Percentiles rank a stretch among this genome's conserved stretches.
These are phyloP conservation scores for Agelaius phoeniceus DNA, from an alignment of 2,113 vertebrate genomes.

Conservation along the genomic window DNA sequence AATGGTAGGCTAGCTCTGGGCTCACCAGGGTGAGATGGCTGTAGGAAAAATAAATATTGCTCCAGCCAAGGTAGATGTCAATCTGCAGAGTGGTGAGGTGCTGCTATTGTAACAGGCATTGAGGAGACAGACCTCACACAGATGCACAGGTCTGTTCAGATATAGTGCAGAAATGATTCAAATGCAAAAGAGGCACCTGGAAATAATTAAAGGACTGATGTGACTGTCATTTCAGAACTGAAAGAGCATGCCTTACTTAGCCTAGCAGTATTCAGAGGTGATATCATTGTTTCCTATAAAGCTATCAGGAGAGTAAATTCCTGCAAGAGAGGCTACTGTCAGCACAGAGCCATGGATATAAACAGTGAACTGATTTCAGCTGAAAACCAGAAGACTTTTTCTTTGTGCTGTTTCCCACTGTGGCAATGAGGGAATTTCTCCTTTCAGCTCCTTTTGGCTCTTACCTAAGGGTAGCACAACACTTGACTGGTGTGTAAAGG, in stretches of 20 bases:
- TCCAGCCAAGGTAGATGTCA: not conserved
- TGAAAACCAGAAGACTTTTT: not conserved
- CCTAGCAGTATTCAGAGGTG: slow-evolving; percentile 17
- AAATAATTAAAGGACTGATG: not conserved
- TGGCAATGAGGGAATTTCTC: not conserved
- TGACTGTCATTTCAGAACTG: not conserved
- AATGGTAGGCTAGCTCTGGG: not conserved
- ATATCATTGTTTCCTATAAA: slow-evolving; percentile 33
- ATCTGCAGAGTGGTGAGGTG: not conserved
- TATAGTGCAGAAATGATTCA: not conserved
- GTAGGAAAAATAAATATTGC: not conserved
- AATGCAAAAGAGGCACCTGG: not conserved
- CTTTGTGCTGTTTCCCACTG: not conserved
- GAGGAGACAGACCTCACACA: not conserved
- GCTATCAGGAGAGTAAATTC: not conserved
- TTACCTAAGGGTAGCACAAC: not conserved
- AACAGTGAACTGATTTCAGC: not conserved
- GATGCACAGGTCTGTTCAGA: not conserved
- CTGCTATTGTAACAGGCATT: not conserved
- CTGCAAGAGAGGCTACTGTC: not conserved
- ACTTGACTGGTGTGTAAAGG: not conserved
- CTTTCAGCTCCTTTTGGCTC: not conserved
- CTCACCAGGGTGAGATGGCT: not conserved
- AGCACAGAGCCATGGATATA: not conserved
- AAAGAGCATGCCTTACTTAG: slow-evolving; percentile 32